These are phyloP conservation scores for Syrmaticus mikado DNA, from an alignment of 2,113 vertebrate genomes.

Conservation along the genomic window DNA sequence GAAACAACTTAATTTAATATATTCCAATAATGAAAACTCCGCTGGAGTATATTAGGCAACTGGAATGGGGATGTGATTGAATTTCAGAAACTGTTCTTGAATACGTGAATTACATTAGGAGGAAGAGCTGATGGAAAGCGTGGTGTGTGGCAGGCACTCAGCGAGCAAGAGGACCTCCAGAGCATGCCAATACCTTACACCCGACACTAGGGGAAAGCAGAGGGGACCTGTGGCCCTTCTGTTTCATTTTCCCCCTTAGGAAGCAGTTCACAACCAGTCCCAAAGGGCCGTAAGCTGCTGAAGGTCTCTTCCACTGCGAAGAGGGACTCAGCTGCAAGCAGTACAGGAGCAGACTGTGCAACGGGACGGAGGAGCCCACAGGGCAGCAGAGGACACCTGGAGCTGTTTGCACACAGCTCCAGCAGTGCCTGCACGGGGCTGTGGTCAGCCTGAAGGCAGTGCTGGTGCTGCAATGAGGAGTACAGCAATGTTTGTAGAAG, in stretches of 20 bases:
- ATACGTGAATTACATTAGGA: slow-evolving; percentile 1
- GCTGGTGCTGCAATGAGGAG: neutral
- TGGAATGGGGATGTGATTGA: slow-evolving; percentile 5
- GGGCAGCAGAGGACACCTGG: neutral
- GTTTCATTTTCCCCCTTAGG: neutral
- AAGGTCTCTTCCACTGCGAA: too few species aligned
- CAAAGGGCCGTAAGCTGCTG: neutral
- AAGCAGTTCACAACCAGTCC: neutral
- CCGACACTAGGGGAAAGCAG: neutral
- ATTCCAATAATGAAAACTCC: neutral
- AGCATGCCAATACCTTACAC: neutral
- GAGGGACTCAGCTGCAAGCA: neutral
- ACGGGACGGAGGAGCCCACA: neutral
- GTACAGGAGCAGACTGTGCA: neutral
- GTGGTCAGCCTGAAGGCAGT: neutral
- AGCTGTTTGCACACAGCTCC: neutral
- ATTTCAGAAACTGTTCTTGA: neutral
- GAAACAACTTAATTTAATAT: neutral
- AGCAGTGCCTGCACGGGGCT: neutral
- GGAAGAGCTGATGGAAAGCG: neutral
- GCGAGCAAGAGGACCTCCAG: neutral
- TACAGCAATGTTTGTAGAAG: neutral
- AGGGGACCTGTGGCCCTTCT: neutral
- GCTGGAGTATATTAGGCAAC: neutral
- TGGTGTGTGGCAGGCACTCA: neutral